phyloP scores from a whole-genome alignment of 1,140 invertebrate genomes.

The Idris sp. region DNA sequence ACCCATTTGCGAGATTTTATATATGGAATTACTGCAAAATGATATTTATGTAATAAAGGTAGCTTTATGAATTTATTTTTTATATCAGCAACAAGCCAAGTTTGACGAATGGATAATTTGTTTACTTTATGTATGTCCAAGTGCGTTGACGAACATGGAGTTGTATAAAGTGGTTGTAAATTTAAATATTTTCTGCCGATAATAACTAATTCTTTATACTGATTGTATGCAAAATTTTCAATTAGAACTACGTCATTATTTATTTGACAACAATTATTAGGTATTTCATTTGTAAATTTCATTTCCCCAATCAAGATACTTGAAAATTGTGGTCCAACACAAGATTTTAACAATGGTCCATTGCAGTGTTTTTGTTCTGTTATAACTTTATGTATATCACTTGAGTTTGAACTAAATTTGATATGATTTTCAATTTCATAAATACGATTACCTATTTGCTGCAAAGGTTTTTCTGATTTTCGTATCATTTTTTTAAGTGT shows the following conservation, averaged over 20 bases:
- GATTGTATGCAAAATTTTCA: slow-evolving; percentile 11
- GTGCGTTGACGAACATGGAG: slow-evolving; percentile 9
- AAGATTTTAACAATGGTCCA: slow-evolving; percentile 1
- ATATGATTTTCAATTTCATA: slow-evolving; percentile 7
- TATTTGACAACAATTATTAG: slow-evolving; percentile 22
- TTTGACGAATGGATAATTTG: slow-evolving; percentile 9
- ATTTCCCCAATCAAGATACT: background rate
- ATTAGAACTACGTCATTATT: slow-evolving; percentile 11
- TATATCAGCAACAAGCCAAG: slow-evolving; percentile 6
- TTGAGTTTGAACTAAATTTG: background rate
- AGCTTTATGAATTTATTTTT: slow-evolving; percentile 12
- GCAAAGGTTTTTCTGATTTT: slow-evolving; percentile 17
- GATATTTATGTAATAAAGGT: slow-evolving; percentile 2
- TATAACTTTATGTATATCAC: background rate
- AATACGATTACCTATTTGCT: slow-evolving; percentile 16
- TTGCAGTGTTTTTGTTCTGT: background rate
- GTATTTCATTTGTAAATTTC: slow-evolving; percentile 1
- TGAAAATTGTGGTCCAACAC: slow-evolving; percentile 9
- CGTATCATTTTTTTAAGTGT: slow-evolving; percentile 12
- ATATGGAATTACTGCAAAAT: slow-evolving; percentile 12
- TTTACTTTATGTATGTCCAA: slow-evolving; percentile 12
- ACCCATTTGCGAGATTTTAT: background rate
- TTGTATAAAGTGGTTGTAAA: slow-evolving; percentile 8
- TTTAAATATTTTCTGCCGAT: slow-evolving; percentile 17
- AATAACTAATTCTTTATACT: background rate